Evolutionary conservation across 1,140 invertebrate genomes (phyloP).

Genomic region (Calycopis cecrops): DNA sequence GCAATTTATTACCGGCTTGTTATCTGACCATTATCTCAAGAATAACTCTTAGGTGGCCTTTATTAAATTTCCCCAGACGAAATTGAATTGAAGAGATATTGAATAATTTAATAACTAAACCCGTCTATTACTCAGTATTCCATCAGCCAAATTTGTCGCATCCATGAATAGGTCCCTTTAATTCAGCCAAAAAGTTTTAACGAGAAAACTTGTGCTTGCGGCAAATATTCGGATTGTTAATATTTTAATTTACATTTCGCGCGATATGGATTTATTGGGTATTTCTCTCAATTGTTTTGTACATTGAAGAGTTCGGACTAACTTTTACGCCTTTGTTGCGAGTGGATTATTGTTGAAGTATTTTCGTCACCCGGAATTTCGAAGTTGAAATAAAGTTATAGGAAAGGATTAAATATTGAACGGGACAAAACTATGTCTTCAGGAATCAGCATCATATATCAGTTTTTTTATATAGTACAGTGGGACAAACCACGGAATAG

Average conservation of each 20-base stretch:
- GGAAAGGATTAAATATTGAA: no score
- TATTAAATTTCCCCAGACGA: no score
- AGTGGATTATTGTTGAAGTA: not conserved
- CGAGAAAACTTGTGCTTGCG: slow-evolving; percentile 16
- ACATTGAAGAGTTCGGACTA: not conserved
- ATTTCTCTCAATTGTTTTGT: not conserved
- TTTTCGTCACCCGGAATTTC: not conserved
- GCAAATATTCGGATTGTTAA: slow-evolving; percentile 14
- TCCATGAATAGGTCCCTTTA: slow-evolving; percentile 13
- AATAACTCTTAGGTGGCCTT: no score
- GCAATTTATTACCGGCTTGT: not conserved
- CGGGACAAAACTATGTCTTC: no score
- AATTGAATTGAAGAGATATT: no score
- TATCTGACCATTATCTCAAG: no score
- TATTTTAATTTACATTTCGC: not conserved
- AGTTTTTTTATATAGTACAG: no score
- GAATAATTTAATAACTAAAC: not conserved
- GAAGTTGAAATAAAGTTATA: no score
- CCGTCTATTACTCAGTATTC: slow-evolving; percentile 8
- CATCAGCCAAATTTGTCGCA: slow-evolving; percentile 10
- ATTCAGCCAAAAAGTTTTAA: slow-evolving; percentile 15
- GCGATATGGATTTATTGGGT: not conserved
- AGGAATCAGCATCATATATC: no score
- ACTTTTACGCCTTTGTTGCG: not conserved
- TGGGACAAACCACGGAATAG: no score